Percentiles rank a stretch among this genome's conserved stretches.
Evolutionary conservation across 2,113 vertebrate genomes (phyloP).

Genomic region (Ptychochromis oligacanthus): DNA sequence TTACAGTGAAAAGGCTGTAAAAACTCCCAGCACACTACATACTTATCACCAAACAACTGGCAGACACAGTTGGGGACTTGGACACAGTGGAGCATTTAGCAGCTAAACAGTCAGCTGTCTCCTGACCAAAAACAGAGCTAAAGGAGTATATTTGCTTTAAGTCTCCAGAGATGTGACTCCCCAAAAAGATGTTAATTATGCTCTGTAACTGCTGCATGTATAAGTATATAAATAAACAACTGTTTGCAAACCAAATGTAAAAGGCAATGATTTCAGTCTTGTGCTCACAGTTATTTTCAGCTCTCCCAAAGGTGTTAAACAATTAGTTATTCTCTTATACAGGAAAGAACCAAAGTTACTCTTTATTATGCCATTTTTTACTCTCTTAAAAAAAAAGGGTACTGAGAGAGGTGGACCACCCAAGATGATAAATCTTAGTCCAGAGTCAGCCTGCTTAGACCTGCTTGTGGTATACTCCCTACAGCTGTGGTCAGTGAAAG

Average conservation of each 20-base stretch:
- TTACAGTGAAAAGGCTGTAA: neutral
- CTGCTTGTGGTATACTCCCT: neutral
- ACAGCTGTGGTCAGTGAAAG: neutral
- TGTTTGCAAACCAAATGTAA: neutral
- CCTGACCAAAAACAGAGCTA: neutral
- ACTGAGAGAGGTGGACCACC: neutral
- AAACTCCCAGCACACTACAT: neutral
- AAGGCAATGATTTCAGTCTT: rapidly evolving
- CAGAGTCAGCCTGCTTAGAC: neutral
- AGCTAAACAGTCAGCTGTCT: neutral
- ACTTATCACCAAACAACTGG: neutral
- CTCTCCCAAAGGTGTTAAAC: neutral
- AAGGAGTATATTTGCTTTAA: neutral
- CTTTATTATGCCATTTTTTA: neutral
- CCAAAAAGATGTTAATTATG: neutral
- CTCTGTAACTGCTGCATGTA: neutral
- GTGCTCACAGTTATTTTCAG: constrained; percentile 3
- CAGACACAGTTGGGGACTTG: neutral
- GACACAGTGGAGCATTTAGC: neutral
- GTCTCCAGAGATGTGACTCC: neutral
- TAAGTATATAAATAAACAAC: neutral
- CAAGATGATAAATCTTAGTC: neutral
- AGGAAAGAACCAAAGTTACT: neutral
- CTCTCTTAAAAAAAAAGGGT: neutral
- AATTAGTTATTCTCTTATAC: neutral